Base-by-base conservation (phyloP, 2,113 vertebrate species). In the Passerina amoena region DNA sequence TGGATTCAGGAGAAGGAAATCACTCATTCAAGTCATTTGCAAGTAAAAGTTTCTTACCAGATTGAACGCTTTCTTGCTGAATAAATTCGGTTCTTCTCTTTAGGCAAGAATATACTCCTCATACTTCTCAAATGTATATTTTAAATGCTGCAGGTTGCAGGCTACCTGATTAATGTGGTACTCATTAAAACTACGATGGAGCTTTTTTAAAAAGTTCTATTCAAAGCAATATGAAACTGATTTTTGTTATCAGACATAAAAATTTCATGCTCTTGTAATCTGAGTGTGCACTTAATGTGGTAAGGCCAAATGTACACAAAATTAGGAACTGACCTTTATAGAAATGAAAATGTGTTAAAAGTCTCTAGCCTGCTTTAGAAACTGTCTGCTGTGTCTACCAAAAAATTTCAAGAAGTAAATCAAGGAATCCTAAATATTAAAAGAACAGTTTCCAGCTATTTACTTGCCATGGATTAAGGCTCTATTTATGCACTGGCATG, bases 11-110 rank as follows among this genome's bases (percentile, higher is more conserved):
- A 72, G 85, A 93, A 77, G 51, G 38, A 91, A 94, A 66, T 90
- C 71, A 90, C 25, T 94, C 68, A 35, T 93, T 94, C 93, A 56
- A 60, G 71, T 88, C 30, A 96, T 93, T 95, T 94, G 66, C 85
- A 96, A 96, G 90, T 88, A 75, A 86, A 95, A 88, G 68, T 82
- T 90, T 66, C 75, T 47, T 70, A 66, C 82, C 59, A 68, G 64
- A 73, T 40, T 51, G 79, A 90, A 88, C 0, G 0, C 42, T 92
- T 94, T 70, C 78, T 63, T 93, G 51, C 44, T 73, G 85, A 90
- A 92, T 93, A 90, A 93, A 94, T 81, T 86, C 60, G 9, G 31
- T 80, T 86, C 53, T 78, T 87, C 85, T 88, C 22, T 78, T 86
- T 83, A 78, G 35, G 40, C 68, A 75, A 77, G 40, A 76, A 88